These are phyloP conservation scores for Shinisaurus crocodilurus DNA, from an alignment of 2,113 vertebrate genomes.

Conservation along the genomic window DNA sequence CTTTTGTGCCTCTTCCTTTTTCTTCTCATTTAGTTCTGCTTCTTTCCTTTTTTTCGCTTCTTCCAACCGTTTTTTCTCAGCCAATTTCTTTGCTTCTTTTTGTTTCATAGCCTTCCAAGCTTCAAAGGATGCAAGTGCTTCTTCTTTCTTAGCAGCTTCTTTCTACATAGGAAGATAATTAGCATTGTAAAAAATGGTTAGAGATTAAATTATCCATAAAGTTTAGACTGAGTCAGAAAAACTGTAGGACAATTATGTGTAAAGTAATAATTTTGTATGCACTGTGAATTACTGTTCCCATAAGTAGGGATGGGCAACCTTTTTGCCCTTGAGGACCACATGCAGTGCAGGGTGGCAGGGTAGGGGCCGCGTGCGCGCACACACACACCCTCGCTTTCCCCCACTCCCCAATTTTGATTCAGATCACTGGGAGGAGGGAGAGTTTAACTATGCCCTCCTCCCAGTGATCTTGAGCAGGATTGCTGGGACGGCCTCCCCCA, in stretches of 20 bases:
- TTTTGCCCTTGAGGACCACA: too few species aligned
- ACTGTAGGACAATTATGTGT: background rate
- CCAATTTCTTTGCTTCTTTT: constrained; percentile 79
- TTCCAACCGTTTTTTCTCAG: constrained; percentile 76
- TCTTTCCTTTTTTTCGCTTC: constrained; percentile 76
- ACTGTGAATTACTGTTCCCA: background rate
- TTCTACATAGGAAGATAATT: constrained; percentile 60
- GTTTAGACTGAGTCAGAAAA: background rate
- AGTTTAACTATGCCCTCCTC: too few species aligned
- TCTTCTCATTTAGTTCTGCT: constrained; percentile 78
- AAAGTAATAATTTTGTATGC: background rate
- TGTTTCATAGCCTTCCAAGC: constrained; percentile 92
- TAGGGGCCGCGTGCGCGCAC: too few species aligned
- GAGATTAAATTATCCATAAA: constrained; percentile 19
- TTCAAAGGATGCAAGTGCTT: constrained; percentile 86
- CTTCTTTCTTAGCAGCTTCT: constrained; percentile 81
- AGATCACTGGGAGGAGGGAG: too few species aligned
- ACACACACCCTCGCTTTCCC: too few species aligned
- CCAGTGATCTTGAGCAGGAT: too few species aligned
- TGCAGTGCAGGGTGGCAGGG: too few species aligned
- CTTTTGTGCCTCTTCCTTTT: constrained; percentile 81
- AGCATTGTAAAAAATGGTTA: constrained; percentile 10
- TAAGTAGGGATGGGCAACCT: background rate
- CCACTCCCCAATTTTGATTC: too few species aligned
- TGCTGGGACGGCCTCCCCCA: too few species aligned